Conservation (phyloP, 35 echinoderm and acorn worm species). For the Nesometra sesokonis region DNA sequence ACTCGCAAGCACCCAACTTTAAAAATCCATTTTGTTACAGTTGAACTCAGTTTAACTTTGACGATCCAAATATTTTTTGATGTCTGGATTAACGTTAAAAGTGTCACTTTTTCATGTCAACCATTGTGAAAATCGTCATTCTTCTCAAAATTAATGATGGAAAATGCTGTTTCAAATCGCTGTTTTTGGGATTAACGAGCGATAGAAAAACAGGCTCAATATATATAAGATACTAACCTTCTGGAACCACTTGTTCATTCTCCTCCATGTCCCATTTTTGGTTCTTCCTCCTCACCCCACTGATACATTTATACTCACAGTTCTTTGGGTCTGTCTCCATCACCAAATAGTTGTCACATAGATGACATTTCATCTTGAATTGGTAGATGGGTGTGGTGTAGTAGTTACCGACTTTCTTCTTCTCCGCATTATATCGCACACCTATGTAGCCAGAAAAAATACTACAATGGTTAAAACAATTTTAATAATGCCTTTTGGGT, state of each 20-base stretch:
- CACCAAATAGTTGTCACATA: constrained; percentile 90
- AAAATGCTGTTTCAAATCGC: too few relatives aligned
- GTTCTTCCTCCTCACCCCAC: constrained; percentile 83
- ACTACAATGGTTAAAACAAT: too few relatives aligned
- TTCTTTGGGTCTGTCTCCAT: constrained; percentile 94
- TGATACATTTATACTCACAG: constrained; percentile 73
- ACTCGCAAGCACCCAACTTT: not conserved
- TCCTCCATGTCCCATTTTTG: constrained; percentile 99
- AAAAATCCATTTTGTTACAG: not conserved
- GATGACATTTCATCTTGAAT: constrained; percentile 98
- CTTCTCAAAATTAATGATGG: too few relatives aligned
- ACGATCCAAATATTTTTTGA: too few relatives aligned
- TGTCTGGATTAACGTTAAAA: not conserved
- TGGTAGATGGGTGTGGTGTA: constrained; percentile 96
- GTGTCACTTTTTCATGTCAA: not conserved
- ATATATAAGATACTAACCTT: constrained; percentile 33
- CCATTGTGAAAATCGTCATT: too few relatives aligned
- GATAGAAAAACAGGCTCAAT: too few relatives aligned
- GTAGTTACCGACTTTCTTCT: constrained; percentile 93
- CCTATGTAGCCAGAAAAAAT: too few relatives aligned
- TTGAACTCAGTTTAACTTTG: too few relatives aligned
- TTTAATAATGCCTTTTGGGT: too few relatives aligned
- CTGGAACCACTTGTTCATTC: constrained; percentile 89
- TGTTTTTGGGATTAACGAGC: too few relatives aligned
- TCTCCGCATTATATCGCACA: constrained; percentile 97